A percentile compares a stretch with the other conserved stretches of the same genome.
Conservation (phyloP, 2,113 vertebrate species). For the Agapornis roseicollis region DNA sequence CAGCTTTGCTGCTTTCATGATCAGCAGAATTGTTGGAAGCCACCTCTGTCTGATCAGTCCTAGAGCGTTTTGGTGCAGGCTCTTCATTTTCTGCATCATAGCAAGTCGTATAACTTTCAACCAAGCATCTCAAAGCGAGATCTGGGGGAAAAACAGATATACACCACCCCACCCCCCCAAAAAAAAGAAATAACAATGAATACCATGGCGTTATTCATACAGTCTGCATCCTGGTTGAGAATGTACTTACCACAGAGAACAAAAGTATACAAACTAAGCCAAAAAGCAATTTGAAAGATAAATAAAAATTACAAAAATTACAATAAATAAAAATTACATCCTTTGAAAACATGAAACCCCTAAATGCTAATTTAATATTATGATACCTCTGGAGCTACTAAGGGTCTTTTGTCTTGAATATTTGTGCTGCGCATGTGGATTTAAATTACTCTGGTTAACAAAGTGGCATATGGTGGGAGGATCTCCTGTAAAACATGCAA, state of each 20-base stretch:
- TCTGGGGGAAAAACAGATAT: conserved; percentile 72
- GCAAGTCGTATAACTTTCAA: conserved; percentile 72
- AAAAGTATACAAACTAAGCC: neutral
- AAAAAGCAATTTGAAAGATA: neutral
- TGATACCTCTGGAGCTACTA: neutral
- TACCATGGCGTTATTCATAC: neutral
- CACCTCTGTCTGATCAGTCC: conserved; percentile 34
- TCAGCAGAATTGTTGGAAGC: neutral
- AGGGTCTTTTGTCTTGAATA: neutral
- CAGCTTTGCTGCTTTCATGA: neutral
- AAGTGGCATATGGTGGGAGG: neutral
- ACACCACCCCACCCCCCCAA: rapidly evolving
- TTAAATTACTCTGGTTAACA: neutral
- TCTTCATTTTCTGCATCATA: conserved; percentile 54
- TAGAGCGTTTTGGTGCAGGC: conserved; percentile 79
- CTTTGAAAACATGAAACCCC: neutral
- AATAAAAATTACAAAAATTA: neutral
- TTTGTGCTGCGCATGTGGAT: neutral
- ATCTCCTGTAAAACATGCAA: neutral
- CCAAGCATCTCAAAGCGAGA: conserved; percentile 90
- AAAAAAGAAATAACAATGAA: neutral
- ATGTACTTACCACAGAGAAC: neutral
- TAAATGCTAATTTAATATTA: neutral
- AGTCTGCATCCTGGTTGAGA: neutral
- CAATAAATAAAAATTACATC: neutral